A percentile compares a stretch with the other conserved stretches of the same genome.
These are phyloP conservation scores for Schizothorax lantsangensis DNA, from an alignment of 2,797 vertebrate genomes.

Conservation along the genomic window DNA sequence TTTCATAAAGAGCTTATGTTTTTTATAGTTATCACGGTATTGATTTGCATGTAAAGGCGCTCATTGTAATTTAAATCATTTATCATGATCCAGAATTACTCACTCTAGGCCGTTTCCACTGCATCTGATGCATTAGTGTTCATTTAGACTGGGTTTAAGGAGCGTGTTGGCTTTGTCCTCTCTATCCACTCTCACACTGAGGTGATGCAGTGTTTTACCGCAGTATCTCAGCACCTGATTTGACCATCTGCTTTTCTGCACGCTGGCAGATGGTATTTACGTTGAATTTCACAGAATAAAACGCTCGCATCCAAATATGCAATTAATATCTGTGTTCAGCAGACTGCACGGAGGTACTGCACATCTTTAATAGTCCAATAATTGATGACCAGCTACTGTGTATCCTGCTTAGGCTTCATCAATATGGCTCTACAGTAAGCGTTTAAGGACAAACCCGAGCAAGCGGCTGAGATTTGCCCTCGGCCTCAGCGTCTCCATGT, in stretches of 20 bases:
- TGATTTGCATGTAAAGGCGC: neutral
- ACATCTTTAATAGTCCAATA: constrained; percentile 8
- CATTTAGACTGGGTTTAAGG: neutral
- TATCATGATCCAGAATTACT: neutral
- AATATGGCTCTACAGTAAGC: neutral
- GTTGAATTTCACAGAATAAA: constrained; percentile 30
- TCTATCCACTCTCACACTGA: neutral
- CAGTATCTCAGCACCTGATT: constrained; percentile 46
- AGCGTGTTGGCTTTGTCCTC: neutral
- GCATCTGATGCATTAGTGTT: neutral
- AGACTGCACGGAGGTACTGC: neutral
- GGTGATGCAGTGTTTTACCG: constrained; percentile 22
- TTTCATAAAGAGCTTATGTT: neutral
- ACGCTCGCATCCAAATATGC: constrained; percentile 18
- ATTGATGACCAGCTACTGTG: constrained; percentile 4
- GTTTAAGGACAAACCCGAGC: neutral
- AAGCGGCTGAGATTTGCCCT: neutral
- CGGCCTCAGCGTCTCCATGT: neutral
- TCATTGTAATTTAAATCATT: neutral
- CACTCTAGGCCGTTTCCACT: neutral
- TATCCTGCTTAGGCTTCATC: constrained; percentile 16
- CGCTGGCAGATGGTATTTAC: constrained; percentile 36
- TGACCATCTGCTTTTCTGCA: constrained; percentile 46
- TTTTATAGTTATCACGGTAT: neutral
- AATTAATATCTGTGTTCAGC: constrained; percentile 41